phyloP scores from a whole-genome alignment of 1,140 invertebrate genomes.

The Drosophila nannoptera region DNA sequence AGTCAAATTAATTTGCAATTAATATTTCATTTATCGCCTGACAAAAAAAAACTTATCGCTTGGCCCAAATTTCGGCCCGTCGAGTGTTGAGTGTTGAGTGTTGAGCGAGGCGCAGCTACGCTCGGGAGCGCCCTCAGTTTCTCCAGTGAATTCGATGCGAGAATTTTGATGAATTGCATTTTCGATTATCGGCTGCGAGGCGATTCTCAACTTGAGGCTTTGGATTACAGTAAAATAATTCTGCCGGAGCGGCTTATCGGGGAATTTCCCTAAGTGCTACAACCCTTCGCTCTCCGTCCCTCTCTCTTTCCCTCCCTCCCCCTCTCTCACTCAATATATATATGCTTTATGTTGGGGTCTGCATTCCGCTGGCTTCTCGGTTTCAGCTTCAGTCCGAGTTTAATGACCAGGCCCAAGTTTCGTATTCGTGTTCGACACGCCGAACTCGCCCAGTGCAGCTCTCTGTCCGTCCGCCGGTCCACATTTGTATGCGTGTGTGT shows the following conservation, averaged over 20 bases:
- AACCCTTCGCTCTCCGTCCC: background rate
- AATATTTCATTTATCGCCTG: too few species aligned
- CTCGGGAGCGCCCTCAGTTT: conserved; percentile 1
- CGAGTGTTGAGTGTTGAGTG: too few species aligned
- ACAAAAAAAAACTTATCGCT: too few species aligned
- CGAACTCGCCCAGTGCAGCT: conserved; percentile 21
- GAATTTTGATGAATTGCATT: conserved; percentile 30
- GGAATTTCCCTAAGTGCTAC: conserved; percentile 13
- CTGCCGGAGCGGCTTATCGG: background rate
- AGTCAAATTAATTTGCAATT: too few species aligned
- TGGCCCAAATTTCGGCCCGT: too few species aligned
- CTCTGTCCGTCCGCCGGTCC: conserved; percentile 12
- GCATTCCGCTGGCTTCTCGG: conserved; percentile 29
- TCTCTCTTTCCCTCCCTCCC: background rate
- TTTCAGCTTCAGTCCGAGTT: conserved; percentile 33
- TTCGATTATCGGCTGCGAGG: conserved; percentile 17
- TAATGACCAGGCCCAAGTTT: conserved; percentile 46
- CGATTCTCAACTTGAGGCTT: conserved; percentile 21
- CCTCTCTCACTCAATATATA: background rate
- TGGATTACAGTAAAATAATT: conserved; percentile 20
- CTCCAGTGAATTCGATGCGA: conserved; percentile 16
- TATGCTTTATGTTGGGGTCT: background rate
- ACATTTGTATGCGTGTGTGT: background rate
- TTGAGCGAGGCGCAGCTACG: too few species aligned
- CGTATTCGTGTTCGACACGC: conserved; percentile 30